Conservation (phyloP, 2,113 vertebrate genomes). For the Chrysochloris asiatica region DNA sequence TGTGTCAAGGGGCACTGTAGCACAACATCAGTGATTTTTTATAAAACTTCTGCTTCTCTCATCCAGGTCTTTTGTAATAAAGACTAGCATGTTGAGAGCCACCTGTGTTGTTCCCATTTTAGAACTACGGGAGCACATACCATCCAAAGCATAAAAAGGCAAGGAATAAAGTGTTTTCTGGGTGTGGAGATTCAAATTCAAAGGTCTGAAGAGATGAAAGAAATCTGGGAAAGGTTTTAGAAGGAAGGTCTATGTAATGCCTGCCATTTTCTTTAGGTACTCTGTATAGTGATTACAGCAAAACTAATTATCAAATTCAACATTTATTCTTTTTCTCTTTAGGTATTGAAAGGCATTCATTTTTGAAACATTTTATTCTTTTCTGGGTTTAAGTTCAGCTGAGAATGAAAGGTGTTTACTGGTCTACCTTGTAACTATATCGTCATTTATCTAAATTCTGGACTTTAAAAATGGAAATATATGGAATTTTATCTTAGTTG, state of each 20-base stretch:
- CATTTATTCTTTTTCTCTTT: not conserved
- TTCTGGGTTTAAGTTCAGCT: not conserved
- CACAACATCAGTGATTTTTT: conserved; percentile 24
- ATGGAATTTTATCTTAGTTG: not conserved
- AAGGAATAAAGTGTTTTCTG: not conserved
- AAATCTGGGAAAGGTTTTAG: not conserved
- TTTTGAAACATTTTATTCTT: not conserved
- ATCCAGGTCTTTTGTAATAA: conserved; percentile 26
- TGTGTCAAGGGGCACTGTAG: not conserved
- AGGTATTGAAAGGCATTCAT: not conserved
- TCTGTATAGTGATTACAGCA: not conserved
- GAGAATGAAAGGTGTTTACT: not conserved
- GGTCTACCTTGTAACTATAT: not conserved
- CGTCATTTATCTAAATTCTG: not conserved
- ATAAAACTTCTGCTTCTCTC: not conserved
- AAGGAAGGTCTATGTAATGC: too few relatives aligned
- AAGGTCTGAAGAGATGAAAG: not conserved
- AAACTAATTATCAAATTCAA: not conserved
- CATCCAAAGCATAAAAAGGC: fast-evolving
- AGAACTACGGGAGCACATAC: not conserved
- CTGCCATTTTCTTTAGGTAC: not conserved
- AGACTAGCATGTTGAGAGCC: not conserved
- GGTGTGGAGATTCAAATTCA: not conserved
- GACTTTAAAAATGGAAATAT: not conserved
- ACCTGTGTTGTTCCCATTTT: not conserved